phyloP scores from a whole-genome alignment of 2,888 invertebrate species.

The Eupithecia tripunctaria region DNA sequence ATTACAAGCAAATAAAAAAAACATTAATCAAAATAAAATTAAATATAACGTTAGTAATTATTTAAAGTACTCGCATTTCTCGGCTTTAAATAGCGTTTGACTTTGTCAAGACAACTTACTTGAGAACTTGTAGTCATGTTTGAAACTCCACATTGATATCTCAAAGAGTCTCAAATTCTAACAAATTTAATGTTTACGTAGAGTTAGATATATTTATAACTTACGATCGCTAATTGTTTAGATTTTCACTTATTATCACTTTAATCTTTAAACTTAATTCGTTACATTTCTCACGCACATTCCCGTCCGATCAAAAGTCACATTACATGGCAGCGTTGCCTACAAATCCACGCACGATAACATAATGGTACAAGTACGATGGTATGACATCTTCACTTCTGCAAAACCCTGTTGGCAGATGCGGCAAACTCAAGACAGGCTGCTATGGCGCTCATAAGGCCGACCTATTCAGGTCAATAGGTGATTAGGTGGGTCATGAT shows the following conservation, averaged over 20 bases:
- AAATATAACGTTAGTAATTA: no score
- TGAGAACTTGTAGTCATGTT: no score
- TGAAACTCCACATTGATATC: no score
- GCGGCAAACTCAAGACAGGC: neutral
- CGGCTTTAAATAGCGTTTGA: no score
- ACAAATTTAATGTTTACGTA: no score
- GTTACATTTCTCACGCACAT: neutral
- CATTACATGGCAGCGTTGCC: neutral
- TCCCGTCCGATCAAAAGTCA: neutral
- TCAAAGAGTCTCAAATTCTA: no score
- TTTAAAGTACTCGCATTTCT: no score
- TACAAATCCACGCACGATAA: neutral
- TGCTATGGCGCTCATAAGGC: neutral
- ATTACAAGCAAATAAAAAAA: no score
- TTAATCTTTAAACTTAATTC: neutral
- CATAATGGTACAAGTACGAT: neutral
- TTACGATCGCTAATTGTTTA: neutral
- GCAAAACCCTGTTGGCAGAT: neutral
- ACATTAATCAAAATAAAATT: no score
- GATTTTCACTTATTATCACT: neutral
- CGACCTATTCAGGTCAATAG: neutral
- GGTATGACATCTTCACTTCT: neutral
- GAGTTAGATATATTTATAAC: neutral
- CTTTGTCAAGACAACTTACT: no score
- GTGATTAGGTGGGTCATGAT: neutral